Evolutionary conservation across 2,113 vertebrate genomes (phyloP), one percentile per base, ranked within the genome.

Genomic region (Brienomyrus brachyistius): DNA sequence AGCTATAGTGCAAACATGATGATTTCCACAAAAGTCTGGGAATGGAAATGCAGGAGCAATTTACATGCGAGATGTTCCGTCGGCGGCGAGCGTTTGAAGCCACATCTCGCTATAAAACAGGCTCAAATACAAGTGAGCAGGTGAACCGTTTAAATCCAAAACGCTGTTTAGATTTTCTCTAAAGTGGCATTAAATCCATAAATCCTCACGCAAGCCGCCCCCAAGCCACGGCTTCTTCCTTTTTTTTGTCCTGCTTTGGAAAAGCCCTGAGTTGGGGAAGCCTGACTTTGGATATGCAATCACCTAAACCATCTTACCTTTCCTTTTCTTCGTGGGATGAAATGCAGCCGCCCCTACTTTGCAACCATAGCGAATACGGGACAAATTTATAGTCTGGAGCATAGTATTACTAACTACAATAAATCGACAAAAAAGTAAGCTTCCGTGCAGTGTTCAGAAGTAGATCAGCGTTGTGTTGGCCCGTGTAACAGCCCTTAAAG

Each of bases 111-210:
- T 83, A 48, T 89, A 89, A 56, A 91, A 91, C 91, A 84, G 91
- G 80, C 90, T 89, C 90, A 82, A 91, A 92, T 93, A 95, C 94
- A 95, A 95, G 94, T 95, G 94, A 93, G 92, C 90, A 89, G 91
- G 82, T 90, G 89, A 93, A 92, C 93, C 92, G 95, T 93, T 92
- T 88, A 91, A 93, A 91, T 92, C 89, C 83, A 92, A 92, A 95
- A 92, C 93, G 92, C 35, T 47, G 40, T 84, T 84, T 84, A 84
- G 82, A 23, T 47, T 84, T 84, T 43, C 82, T 45, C 35, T 10
- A 84, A 47, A 84, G 40, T 84, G 82, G 82, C 19, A 48, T 84
- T 84, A 45, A 47, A 48, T 19, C 43, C 82, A 84, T 48, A 84
- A 84, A 84, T 47, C 40, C 35, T 84, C 23, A 48, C 35, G 21